Conservation (phyloP, 2,888 invertebrate species). For the Stratiomys singularior region DNA sequence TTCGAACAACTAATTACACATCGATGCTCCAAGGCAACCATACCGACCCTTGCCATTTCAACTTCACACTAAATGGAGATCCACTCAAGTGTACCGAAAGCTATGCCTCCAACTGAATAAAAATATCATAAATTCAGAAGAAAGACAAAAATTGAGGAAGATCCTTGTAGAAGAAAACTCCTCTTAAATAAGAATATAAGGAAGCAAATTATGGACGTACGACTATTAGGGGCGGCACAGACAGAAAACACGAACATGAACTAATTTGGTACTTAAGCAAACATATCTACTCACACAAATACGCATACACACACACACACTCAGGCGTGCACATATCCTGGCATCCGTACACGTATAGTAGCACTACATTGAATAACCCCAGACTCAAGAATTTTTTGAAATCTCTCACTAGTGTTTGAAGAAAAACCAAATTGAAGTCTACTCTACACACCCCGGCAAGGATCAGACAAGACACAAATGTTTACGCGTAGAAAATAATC, state of each 20-base stretch:
- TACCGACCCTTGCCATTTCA: not conserved
- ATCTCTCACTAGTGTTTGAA: not conserved
- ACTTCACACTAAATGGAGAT: not conserved
- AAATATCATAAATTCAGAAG: constrained; percentile 18
- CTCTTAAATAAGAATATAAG: constrained; percentile 20
- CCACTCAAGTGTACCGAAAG: constrained; percentile 1
- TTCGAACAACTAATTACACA: too few relatives aligned
- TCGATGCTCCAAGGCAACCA: too few relatives aligned
- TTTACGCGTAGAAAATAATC: constrained; percentile 1
- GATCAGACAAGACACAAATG: not conserved
- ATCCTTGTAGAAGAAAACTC: not conserved
- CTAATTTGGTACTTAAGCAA: constrained; percentile 29
- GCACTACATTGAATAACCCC: not conserved
- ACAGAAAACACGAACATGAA: constrained; percentile 21
- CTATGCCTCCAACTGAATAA: constrained; percentile 1
- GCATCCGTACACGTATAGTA: not conserved
- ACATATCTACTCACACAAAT: not conserved
- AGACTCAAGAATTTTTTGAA: too few relatives aligned
- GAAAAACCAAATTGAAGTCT: not conserved
- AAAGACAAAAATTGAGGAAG: constrained; percentile 28
- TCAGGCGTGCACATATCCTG: not conserved
- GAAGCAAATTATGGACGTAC: constrained; percentile 21
- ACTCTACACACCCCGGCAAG: not conserved
- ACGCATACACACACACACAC: too few relatives aligned
- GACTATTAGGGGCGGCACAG: constrained; percentile 29